A percentile compares a stretch with the other conserved stretches of the same genome.
Conservation (phyloP, 2,113 vertebrate genomes). For the Pogonocichla stellata region DNA sequence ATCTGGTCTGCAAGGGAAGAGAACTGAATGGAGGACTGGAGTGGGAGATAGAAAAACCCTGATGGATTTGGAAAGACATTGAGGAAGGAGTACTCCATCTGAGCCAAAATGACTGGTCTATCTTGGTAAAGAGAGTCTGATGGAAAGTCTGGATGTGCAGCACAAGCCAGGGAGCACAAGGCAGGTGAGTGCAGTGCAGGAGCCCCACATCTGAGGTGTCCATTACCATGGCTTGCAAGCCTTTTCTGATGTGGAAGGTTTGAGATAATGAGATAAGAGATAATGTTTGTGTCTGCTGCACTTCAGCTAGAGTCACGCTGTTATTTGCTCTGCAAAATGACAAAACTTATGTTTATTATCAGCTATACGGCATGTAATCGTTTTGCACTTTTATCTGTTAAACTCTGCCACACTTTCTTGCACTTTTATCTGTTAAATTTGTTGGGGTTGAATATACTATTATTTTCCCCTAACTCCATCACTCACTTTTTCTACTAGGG, state of each 20-base stretch:
- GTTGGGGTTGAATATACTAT: neutral
- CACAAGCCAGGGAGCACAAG: neutral
- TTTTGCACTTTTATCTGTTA: neutral
- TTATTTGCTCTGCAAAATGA: neutral
- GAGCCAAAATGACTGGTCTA: neutral
- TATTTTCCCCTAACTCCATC: neutral
- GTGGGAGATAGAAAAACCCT: neutral
- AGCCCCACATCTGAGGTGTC: neutral
- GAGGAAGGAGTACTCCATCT: neutral
- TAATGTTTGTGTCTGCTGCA: neutral
- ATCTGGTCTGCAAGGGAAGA: neutral
- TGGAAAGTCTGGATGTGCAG: neutral
- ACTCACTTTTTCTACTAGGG: neutral
- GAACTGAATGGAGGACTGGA: neutral
- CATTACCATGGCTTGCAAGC: neutral
- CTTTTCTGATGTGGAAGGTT: neutral
- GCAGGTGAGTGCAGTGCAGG: neutral
- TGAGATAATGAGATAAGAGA: neutral
- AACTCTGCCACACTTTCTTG: neutral
- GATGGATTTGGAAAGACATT: neutral
- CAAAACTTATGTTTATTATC: neutral
- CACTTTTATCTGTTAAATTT: neutral
- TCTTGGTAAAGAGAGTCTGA: neutral
- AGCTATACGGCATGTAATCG: neutral
- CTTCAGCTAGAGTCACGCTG: accelerated